phyloP scores from a whole-genome alignment of 2,797 vertebrate genomes.

The Toxotes lorentzi region DNA sequence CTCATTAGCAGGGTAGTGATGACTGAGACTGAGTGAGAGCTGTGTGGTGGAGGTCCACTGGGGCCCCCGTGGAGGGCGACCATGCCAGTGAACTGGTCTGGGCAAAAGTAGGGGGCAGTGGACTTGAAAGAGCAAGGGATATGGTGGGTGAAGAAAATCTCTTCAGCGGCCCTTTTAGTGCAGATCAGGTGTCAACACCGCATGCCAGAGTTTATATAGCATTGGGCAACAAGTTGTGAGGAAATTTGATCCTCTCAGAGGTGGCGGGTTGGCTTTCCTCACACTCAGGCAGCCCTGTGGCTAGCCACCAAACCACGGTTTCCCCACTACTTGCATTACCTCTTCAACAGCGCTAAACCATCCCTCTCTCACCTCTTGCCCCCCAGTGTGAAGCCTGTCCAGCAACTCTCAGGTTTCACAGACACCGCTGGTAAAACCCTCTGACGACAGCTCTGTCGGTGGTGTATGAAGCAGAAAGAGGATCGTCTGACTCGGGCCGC shows the following conservation, averaged over 20 bases:
- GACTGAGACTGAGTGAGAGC: slow-evolving; percentile 71
- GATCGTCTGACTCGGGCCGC: slow-evolving; percentile 79
- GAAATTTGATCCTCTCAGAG: slow-evolving; percentile 82
- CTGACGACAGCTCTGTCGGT: slow-evolving; percentile 84
- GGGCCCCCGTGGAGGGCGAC: slow-evolving; percentile 56
- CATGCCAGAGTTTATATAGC: slow-evolving; percentile 92
- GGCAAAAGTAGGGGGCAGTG: slow-evolving; percentile 50
- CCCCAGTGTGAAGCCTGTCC: slow-evolving; percentile 75
- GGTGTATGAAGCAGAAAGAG: slow-evolving; percentile 80
- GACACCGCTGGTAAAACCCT: slow-evolving; percentile 81
- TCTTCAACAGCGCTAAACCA: slow-evolving; percentile 67
- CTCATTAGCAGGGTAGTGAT: slow-evolving; percentile 83
- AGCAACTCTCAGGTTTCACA: slow-evolving; percentile 84
- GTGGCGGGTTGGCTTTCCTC: slow-evolving; percentile 78
- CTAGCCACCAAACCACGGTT: slow-evolving; percentile 68
- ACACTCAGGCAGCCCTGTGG: slow-evolving; percentile 70
- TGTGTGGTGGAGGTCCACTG: slow-evolving; percentile 57
- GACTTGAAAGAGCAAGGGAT: slow-evolving; percentile 78
- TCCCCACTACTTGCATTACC: slow-evolving; percentile 73
- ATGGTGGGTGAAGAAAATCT: slow-evolving; percentile 74
- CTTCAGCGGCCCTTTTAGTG: slow-evolving; percentile 84
- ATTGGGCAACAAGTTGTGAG: slow-evolving; percentile 89
- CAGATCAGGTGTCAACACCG: slow-evolving; percentile 83
- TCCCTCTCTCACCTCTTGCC: slow-evolving; percentile 69
- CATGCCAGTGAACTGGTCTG: slow-evolving; percentile 57